phyloP scores from a whole-genome alignment of 2,113 vertebrate species.

The Phycodurus eques region DNA sequence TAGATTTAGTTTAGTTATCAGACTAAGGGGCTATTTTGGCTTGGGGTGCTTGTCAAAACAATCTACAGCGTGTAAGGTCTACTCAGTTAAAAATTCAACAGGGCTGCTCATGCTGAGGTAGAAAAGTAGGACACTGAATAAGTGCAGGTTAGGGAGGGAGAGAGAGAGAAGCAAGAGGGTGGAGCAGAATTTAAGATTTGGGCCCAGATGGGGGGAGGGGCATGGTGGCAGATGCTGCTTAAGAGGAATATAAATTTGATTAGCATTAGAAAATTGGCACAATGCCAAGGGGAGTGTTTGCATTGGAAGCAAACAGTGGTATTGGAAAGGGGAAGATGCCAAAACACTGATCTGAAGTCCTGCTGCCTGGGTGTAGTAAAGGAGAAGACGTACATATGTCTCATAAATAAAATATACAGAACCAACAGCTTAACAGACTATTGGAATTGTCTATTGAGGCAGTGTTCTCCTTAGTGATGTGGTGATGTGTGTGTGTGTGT shows the following conservation, averaged over 20 bases:
- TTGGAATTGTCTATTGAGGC: conserved; percentile 36
- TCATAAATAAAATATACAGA: conserved; percentile 64
- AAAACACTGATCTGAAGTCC: conserved; percentile 35
- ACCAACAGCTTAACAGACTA: conserved; percentile 54
- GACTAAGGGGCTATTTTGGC: background rate
- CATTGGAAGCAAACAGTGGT: conserved; percentile 6
- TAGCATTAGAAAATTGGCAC: conserved; percentile 42
- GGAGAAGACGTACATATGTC: conserved; percentile 46
- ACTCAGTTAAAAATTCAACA: conserved; percentile 39
- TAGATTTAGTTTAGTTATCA: background rate
- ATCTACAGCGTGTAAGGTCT: conserved; percentile 19
- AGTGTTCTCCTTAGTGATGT: conserved; percentile 17
- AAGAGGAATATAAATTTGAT: conserved; percentile 25
- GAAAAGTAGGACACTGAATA: conserved; percentile 50
- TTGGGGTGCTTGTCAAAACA: conserved; percentile 6
- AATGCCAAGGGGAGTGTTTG: conserved; percentile 14
- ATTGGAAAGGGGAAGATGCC: conserved; percentile 29
- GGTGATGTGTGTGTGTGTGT: conserved; percentile 11
- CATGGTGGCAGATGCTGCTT: conserved; percentile 44
- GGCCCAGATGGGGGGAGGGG: conserved; percentile 22
- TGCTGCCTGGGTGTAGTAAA: conserved; percentile 44
- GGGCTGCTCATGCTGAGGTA: conserved; percentile 8
- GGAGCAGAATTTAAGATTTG: conserved; percentile 27
- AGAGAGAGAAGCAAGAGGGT: conserved; percentile 2
- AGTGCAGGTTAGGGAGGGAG: conserved; percentile 2